Evolutionary conservation across 2,888 invertebrate species (phyloP).

Genomic region (Stegophylla sp.): DNA sequence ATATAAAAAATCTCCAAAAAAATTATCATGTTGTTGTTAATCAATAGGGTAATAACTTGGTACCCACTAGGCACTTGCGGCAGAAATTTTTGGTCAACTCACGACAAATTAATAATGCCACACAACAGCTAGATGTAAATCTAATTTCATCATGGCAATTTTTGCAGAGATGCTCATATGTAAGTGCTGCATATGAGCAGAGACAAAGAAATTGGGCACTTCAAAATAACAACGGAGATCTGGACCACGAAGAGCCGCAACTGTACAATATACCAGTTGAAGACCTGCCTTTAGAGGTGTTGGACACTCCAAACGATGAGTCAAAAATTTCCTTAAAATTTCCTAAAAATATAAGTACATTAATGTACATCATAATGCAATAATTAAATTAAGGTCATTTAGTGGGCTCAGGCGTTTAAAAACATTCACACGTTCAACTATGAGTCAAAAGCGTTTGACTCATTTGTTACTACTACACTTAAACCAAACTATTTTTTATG

Average conservation of each 20-base stretch:
- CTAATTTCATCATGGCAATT: conserved; percentile 1
- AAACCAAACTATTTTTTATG: background rate
- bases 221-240: too few relatives aligned
- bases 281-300: too few relatives aligned
- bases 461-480: conserved; percentile 1
- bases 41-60: background rate
- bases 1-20: too few relatives aligned
- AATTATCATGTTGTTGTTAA: too few relatives aligned
- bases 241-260: too few relatives aligned
- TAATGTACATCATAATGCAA: too few relatives aligned
- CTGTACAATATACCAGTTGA: too few relatives aligned
- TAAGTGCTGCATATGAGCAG: background rate
- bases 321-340: too few relatives aligned
- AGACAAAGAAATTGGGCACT: conserved; percentile 12
- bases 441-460: conserved; percentile 9
- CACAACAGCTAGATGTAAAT: background rate
- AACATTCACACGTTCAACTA: background rate
- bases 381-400: background rate
- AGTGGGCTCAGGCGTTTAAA: conserved; percentile 4
- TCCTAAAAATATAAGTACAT: too few relatives aligned
- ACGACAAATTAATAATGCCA: background rate
- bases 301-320: too few relatives aligned
- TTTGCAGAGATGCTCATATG: background rate
- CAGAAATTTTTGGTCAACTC: background rate
- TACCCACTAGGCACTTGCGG: background rate